Evolutionary conservation across 2,888 invertebrate species (phyloP).

Genomic region (Hoplodrina blanda): DNA sequence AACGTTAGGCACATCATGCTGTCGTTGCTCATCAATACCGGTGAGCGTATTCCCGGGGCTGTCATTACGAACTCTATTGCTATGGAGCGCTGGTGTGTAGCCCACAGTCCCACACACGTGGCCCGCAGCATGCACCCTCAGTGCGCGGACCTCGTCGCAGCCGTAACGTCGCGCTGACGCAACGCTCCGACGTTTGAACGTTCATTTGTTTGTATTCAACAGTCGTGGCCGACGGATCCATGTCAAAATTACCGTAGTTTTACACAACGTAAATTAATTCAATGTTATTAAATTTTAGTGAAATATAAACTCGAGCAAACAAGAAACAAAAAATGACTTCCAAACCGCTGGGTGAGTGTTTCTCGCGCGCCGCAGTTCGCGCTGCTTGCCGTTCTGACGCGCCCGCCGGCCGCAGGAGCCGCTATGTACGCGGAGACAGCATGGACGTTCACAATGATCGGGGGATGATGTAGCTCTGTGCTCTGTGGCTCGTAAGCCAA

Average conservation of each 20-base stretch:
- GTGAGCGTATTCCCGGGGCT: no score
- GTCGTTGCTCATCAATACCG: no score
- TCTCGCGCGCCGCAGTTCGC: background rate
- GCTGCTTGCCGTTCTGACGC: no score
- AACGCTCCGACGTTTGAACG: slow-evolving; percentile 56
- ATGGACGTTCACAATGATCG: no score
- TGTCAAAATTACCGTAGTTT: slow-evolving; percentile 73
- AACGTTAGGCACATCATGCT: no score
- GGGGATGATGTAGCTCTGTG: no score
- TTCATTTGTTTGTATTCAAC: slow-evolving; percentile 69
- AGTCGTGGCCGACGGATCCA: slow-evolving; percentile 64
- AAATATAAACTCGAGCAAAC: slow-evolving; percentile 53
- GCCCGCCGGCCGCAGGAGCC: no score
- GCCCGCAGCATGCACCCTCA: background rate
- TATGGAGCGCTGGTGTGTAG: no score
- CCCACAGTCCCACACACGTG: no score
- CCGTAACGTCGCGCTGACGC: slow-evolving; percentile 14
- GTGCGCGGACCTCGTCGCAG: background rate
- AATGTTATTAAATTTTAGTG: slow-evolving; percentile 74
- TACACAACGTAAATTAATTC: slow-evolving; percentile 53
- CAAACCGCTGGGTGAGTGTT: slow-evolving; percentile 77
- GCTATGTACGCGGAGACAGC: background rate
- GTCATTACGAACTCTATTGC: no score
- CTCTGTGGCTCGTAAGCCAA: no score
- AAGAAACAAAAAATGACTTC: slow-evolving; percentile 69